Base-by-base conservation (phyloP, 2,888 invertebrate genomes). In the Scaeva pyrastri region DNA sequence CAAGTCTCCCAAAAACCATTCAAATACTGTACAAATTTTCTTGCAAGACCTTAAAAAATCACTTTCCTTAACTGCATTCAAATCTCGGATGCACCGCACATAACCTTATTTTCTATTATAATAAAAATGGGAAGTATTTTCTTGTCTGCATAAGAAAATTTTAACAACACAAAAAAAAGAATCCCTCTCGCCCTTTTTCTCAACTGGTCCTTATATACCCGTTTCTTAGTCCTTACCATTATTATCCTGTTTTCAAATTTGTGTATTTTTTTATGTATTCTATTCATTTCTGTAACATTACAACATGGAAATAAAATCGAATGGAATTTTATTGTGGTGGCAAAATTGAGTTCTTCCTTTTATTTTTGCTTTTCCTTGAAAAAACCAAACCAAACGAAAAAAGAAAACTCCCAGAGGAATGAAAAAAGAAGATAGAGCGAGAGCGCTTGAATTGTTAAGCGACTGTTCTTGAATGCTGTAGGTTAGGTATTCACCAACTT, bases 251-350 rank as follows among this genome's bases (percentile, higher is more conserved):
- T 86, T 78, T 64, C 26, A 41, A 39, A 58, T 72, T 84, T 70
- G 60, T 60, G 41, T 60, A 39, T 60, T 75, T 45, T 64, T 55
- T 60, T 62, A n/a, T 23, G 10, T 41, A 43, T 64, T 55, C 71
- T 45, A 60, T 76, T 76, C 39, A 60, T 66, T 75, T 58, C 60
- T 76, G 70, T 77, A 43, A 77, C 81, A 86, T 86, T 81, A 81
- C 74, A 74, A 78, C 86, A 86, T 82, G 77, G 77, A 78, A 86
- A 86, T 86, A 86, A 86, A 86, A 86, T 86, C 86, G 86, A 86
- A 86, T 86, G 82, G 82, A 86, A 86, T 86, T 86, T 86, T 86
- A 86, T 86, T 86, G 86, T 86, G 86, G 86, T 78, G 82, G 81
- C 77, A 66, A 74, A 82, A 86, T 86, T 81, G 86, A 71, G 70